These are phyloP conservation scores for Sminthurinus signatus DNA, from an alignment of 1,140 invertebrate species.

Conservation along the genomic window DNA sequence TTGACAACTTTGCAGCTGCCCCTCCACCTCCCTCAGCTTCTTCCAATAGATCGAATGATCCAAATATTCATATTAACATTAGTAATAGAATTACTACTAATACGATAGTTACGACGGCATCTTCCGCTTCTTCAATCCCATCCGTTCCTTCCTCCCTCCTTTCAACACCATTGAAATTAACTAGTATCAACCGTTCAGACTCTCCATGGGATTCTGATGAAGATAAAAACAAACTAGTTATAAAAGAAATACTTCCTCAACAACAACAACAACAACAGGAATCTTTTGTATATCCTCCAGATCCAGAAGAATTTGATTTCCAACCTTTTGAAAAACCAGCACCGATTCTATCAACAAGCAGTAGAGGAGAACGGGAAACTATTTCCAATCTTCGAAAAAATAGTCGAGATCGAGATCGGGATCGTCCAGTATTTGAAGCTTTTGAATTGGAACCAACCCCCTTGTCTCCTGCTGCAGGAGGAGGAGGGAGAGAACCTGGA, in stretches of 20 bases:
- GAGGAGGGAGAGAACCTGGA: too few relatives aligned
- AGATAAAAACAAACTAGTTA: background rate
- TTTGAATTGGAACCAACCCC: background rate
- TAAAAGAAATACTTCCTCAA: background rate
- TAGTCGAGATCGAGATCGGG: constrained; percentile 17
- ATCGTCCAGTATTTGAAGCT: background rate
- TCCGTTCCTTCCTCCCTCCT: too few relatives aligned
- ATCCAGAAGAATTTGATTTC: constrained; percentile 35
- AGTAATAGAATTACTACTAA: background rate
- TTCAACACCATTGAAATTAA: too few relatives aligned
- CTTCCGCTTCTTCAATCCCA: background rate
- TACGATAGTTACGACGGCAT: background rate
- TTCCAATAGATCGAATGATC: constrained; percentile 36
- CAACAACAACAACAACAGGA: too few relatives aligned
- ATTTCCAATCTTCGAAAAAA: background rate
- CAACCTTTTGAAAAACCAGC: constrained; percentile 34
- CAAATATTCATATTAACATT: background rate
- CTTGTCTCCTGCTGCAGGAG: background rate
- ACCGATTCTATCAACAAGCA: constrained; percentile 10
- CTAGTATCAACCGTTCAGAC: too few relatives aligned
- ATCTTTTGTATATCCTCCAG: background rate
- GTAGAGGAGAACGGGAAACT: constrained; percentile 5
- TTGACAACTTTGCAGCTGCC: constrained; percentile 28
- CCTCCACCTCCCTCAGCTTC: background rate
- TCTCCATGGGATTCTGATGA: too few relatives aligned